A percentile compares a stretch with the other conserved stretches of the same genome.
phyloP scores from a whole-genome alignment of 2,113 vertebrate genomes.

The Sylvicapra grimmia region DNA sequence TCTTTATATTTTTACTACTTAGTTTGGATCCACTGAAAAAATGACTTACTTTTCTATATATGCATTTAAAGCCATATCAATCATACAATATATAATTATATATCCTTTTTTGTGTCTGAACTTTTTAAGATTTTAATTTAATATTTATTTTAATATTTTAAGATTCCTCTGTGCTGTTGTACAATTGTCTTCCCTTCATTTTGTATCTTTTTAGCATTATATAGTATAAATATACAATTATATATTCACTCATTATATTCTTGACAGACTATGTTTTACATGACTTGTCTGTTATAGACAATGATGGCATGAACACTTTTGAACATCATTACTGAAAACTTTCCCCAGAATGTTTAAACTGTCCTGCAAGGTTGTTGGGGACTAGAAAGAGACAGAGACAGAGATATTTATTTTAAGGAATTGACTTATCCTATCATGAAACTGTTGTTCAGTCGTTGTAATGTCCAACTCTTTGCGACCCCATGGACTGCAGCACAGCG shows the following conservation, averaged over 20 bases:
- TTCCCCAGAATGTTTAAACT: background rate
- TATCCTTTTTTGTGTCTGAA: too few species aligned
- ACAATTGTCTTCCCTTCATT: background rate
- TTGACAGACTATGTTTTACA: background rate
- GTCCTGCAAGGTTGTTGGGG: background rate
- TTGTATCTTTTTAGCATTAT: background rate
- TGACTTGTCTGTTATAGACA: background rate
- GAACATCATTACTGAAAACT: background rate
- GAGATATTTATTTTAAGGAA: background rate
- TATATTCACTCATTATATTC: background rate
- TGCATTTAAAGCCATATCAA: background rate
- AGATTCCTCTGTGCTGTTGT: background rate
- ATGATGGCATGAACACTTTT: background rate
- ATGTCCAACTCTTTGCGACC: background rate
- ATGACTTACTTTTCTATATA: background rate
- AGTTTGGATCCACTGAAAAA: background rate
- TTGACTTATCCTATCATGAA: background rate
- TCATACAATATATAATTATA: too few species aligned
- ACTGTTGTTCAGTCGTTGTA: background rate
- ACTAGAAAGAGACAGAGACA: background rate
- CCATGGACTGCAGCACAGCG: rapidly evolving
- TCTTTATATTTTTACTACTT: background rate
- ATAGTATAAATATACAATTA: background rate
- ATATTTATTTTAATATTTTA: background rate
- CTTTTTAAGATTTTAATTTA: background rate